Base-by-base conservation (phyloP, 2,888 invertebrate genomes). In the Netelia melanura region DNA sequence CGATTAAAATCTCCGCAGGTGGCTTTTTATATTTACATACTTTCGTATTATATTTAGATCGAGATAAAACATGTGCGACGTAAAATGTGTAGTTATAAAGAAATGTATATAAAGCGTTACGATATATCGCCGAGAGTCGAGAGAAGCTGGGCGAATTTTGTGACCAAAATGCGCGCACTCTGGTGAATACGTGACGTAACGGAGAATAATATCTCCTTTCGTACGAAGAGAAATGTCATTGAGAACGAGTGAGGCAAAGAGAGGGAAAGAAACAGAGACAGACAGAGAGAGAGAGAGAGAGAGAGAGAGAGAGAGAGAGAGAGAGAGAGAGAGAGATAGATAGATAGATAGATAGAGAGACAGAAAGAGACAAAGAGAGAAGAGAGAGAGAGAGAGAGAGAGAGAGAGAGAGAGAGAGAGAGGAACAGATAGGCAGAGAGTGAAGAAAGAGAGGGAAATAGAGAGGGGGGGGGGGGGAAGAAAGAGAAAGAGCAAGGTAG, bases 171-270 rank as follows among this genome's bases (percentile, higher is more conserved):
- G 44, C 56, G 44, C 71, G 43, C 43, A 76, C 58, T 64, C 67
- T 76, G 25, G 64, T 52, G 76, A 76, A 84, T 80, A 61, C 75
- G 70, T 64, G 64, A 75, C 70, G 68, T 75, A 76, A 76, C 80
- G 43, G 64, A 80, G 76, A 80, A 76, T 80, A 71, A 84, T 80
- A 71, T 72, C 61, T 76, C 38, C 65, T 67, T 71, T 21, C 56
- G 9, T 30, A 43, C 54, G 71, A 52, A 68, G 68, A 71, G 70
- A 71, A 80, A 80, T n/a, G 48, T 52, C 17, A 9, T 30, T 5
- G 61, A 17, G 67, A 44, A 17, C 17, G 70, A 64, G 6, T 1
- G 2, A 38, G 71, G 54, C 21, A 71, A 38, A 65, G n/a, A 14
- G 61, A 72, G 54, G 23, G 10, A 17, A 17, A 17, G 17, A 17